Conservation (phyloP, 2,797 vertebrate species). For the Nyctibius grandis region DNA sequence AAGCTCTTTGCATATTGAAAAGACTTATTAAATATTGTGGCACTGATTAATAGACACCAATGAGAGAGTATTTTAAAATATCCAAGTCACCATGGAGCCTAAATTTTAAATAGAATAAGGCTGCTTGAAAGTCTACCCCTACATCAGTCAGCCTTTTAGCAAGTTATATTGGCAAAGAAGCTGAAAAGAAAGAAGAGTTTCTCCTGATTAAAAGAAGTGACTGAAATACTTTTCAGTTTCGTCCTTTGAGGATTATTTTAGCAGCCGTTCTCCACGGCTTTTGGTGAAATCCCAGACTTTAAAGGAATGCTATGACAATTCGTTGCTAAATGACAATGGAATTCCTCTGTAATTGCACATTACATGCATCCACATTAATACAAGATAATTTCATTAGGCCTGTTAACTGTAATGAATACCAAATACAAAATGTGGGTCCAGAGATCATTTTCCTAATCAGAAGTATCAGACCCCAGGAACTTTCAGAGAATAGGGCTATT, state of each 20-base stretch:
- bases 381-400: slow-evolving; percentile 23
- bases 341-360: background rate
- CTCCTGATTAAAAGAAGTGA: background rate
- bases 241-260: background rate
- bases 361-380: background rate
- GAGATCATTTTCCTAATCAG: slow-evolving; percentile 33
- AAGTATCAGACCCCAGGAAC: slow-evolving; percentile 6
- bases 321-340: background rate
- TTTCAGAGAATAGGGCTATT: slow-evolving; percentile 2
- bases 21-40: background rate
- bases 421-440: background rate
- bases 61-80: background rate
- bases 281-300: background rate
- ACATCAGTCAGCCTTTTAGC: background rate
- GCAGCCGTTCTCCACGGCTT: background rate
- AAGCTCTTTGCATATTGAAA: background rate
- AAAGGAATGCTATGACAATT: background rate
- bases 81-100: background rate
- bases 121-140: background rate
- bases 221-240: background rate
- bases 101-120: background rate
- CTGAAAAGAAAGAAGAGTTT: background rate
- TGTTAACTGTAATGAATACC: background rate
- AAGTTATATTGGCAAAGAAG: background rate
- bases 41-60: background rate